Evolutionary conservation across 2,113 vertebrate species (phyloP).

Genomic region (Prochilodus magdalenae): DNA sequence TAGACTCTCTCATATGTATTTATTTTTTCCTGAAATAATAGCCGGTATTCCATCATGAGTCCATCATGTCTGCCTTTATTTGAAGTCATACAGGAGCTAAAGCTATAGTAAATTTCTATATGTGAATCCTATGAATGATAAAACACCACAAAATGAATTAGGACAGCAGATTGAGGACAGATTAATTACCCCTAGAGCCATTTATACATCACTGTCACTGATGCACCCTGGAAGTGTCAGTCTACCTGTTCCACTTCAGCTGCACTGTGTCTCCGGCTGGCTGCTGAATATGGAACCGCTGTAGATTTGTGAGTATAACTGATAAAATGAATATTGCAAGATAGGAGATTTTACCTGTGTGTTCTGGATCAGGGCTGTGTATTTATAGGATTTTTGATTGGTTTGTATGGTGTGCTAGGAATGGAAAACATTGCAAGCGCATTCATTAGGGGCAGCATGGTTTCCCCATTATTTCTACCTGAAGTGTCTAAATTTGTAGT

Average conservation of each 20-base stretch:
- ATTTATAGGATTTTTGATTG: too few relatives aligned
- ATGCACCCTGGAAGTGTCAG: conserved; percentile 44
- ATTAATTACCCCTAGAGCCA: conserved; percentile 62
- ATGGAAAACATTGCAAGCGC: too few relatives aligned
- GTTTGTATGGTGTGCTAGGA: too few relatives aligned
- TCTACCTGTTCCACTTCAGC: conserved; percentile 50
- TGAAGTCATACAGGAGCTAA: not conserved
- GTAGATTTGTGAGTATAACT: not conserved
- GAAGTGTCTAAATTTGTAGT: too few relatives aligned
- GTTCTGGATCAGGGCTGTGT: too few relatives aligned
- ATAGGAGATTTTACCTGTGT: too few relatives aligned
- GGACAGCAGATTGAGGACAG: conserved; percentile 52
- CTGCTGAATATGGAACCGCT: not conserved
- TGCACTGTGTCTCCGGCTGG: not conserved
- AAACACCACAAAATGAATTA: conserved; percentile 56
- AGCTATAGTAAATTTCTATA: conserved; percentile 17
- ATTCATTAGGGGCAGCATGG: too few relatives aligned
- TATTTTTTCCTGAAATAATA: too few relatives aligned
- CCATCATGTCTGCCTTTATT: not conserved
- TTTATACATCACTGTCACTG: conserved; percentile 63
- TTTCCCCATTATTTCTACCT: too few relatives aligned
- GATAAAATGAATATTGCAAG: not conserved
- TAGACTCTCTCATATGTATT: not conserved
- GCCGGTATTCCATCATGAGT: not conserved
- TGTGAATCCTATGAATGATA: conserved; percentile 28